These are phyloP conservation scores for Nasonia longicornis DNA, from an alignment of 1,140 invertebrate species.

Conservation along the genomic window DNA sequence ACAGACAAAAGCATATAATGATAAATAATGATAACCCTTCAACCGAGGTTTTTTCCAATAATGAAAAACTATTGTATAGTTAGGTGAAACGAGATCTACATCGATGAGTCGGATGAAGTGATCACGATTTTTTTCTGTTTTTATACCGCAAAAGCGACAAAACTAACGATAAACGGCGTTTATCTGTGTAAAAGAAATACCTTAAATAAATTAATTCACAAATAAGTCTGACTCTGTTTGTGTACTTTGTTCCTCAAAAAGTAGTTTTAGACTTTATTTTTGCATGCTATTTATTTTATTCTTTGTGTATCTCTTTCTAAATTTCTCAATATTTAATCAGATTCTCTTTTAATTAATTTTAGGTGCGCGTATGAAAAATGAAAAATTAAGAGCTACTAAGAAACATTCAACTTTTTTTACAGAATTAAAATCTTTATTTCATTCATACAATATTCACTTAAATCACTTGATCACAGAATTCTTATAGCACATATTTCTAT, in stretches of 20 bases:
- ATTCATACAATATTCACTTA: constrained; percentile 16
- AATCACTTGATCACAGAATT: constrained; percentile 7
- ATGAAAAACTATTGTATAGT: constrained; percentile 41
- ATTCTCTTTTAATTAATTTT: constrained; percentile 1
- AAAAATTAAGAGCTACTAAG: neutral
- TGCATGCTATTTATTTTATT: constrained; percentile 11
- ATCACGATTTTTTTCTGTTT: constrained; percentile 43
- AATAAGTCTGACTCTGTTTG: neutral
- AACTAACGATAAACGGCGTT: constrained; percentile 42
- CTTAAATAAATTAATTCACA: constrained; percentile 47
- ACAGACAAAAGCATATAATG: constrained; percentile 13
- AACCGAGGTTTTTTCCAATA: constrained; percentile 35
- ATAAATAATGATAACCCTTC: constrained; percentile 29
- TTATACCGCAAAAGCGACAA: constrained; percentile 44
- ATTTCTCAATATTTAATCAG: constrained; percentile 12
- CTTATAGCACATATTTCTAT: neutral
- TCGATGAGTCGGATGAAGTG: constrained; percentile 10
- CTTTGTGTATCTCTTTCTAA: neutral
- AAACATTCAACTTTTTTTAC: neutral
- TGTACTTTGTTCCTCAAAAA: constrained; percentile 42
- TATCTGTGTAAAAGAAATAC: constrained; percentile 45
- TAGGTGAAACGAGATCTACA: constrained; percentile 32
- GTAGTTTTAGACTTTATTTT: neutral
- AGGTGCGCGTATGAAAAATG: neutral
- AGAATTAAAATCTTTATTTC: constrained; percentile 34